Conservation (phyloP, 2,113 vertebrate genomes). For the Ctenodactylus gundi region DNA sequence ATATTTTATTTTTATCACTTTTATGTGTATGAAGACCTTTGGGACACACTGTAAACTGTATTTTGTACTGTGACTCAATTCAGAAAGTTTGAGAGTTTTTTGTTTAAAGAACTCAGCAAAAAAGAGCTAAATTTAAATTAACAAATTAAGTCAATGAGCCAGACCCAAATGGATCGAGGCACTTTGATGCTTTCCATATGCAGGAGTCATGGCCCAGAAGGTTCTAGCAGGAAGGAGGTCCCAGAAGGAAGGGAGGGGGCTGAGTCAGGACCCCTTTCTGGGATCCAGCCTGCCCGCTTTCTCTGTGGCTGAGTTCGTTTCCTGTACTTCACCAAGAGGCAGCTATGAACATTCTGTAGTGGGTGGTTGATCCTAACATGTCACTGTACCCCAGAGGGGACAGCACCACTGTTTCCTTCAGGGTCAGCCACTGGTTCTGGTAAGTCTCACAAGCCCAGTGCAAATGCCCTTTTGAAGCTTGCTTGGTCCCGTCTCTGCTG, state of each 20-base stretch:
- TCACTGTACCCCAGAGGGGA: constrained; percentile 9
- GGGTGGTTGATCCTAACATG: constrained; percentile 42
- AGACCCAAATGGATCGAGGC: background rate
- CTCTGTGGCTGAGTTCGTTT: constrained; percentile 44
- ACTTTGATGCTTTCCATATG: background rate
- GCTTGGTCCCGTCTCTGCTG: background rate
- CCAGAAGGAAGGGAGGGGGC: background rate
- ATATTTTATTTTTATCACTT: too few species aligned
- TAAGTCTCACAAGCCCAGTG: background rate
- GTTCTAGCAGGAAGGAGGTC: background rate
- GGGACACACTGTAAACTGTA: too few species aligned
- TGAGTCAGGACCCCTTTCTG: background rate
- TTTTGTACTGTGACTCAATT: background rate
- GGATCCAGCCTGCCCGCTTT: background rate
- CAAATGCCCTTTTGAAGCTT: background rate
- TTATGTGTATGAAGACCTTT: too few species aligned
- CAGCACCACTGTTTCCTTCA: constrained; percentile 21
- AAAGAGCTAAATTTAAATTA: background rate
- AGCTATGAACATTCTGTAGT: constrained; percentile 4
- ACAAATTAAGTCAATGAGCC: background rate
- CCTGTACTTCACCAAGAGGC: constrained; percentile 25
- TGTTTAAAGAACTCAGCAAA: background rate
- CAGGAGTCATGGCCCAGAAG: background rate
- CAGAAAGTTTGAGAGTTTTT: background rate
- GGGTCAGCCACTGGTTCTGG: background rate